phyloP scores from a whole-genome alignment of 1,140 invertebrate genomes.

The Leptopilina clavipes region DNA sequence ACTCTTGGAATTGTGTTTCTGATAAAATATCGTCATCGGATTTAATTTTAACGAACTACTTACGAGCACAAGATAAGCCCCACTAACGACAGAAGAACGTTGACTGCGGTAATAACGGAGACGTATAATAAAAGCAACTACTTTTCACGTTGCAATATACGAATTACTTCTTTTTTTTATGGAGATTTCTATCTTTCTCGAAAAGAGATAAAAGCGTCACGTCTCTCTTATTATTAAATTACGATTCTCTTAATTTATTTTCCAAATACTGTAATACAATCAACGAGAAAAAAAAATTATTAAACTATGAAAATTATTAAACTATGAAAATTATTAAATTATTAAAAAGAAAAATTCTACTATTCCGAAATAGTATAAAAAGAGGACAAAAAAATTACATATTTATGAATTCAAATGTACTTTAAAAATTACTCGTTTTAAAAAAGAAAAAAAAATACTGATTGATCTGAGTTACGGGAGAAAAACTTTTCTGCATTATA shows the following conservation, averaged over 20 bases:
- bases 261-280: too few species aligned
- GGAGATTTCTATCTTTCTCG: background rate
- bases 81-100: conserved; percentile 13
- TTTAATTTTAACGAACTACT: conserved; percentile 14
- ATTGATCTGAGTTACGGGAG: background rate
- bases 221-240: background rate
- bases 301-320: too few species aligned
- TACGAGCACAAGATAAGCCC: background rate
- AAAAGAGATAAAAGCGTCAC: background rate
- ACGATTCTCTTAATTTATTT: background rate
- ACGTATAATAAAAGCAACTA: conserved; percentile 25
- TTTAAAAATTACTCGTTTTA: background rate
- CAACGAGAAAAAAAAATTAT: too few species aligned
- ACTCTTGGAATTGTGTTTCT: conserved; percentile 12
- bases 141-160: conserved; percentile 21
- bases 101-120: background rate
- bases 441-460: background rate
- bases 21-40: conserved; percentile 6
- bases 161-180: conserved; percentile 2
- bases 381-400: too few species aligned
- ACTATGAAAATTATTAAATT: too few species aligned
- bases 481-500: background rate
- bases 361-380: too few species aligned
- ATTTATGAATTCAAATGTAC: too few species aligned
- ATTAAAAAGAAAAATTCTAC: too few species aligned